A percentile compares a stretch with the other conserved stretches of the same genome.
Evolutionary conservation across 2,888 invertebrate genomes (phyloP).

Genomic region (Rhingia campestris): DNA sequence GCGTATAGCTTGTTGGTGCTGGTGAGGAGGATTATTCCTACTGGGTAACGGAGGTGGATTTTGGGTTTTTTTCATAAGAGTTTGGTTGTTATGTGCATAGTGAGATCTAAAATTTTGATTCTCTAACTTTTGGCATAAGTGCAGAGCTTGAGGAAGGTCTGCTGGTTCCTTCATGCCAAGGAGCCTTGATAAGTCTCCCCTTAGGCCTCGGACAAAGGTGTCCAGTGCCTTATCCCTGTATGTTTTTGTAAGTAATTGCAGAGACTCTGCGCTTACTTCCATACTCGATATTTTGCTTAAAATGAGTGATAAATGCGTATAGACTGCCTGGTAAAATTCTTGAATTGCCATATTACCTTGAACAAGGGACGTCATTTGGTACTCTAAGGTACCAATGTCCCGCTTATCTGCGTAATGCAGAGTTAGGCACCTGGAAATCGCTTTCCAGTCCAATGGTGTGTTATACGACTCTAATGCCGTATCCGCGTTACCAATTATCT

Average conservation of each 20-base stretch:
- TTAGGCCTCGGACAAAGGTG: not conserved
- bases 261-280: not conserved
- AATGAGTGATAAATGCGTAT: not conserved
- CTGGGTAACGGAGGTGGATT: too few species aligned
- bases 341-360: not conserved
- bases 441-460: not conserved
- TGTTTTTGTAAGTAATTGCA: not conserved
- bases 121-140: not conserved
- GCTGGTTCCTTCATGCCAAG: not conserved
- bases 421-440: not conserved
- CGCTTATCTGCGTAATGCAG: slow-evolving; percentile 6
- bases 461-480: too few species aligned
- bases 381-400: not conserved
- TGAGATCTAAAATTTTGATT: not conserved
- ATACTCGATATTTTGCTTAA: not conserved
- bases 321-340: slow-evolving; percentile 2
- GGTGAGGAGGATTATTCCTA: too few species aligned
- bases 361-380: not conserved
- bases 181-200: not conserved
- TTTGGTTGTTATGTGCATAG: not conserved
- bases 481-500: too few species aligned
- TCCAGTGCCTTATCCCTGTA: not conserved
- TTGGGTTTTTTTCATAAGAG: not conserved
- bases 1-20: too few species aligned
- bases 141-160: not conserved